Conservation (phyloP, 2,113 vertebrate genomes). For the Leptobrachium ailaonicum region DNA sequence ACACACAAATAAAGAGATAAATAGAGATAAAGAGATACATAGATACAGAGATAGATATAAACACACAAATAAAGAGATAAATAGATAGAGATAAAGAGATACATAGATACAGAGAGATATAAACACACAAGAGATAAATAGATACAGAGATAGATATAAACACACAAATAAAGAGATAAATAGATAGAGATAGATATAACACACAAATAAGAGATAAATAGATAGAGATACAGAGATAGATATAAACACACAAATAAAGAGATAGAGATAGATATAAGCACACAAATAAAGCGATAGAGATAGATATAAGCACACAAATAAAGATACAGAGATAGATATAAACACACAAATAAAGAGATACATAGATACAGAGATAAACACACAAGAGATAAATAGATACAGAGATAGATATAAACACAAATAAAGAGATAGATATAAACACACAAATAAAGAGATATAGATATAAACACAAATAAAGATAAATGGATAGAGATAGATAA, state of each 20-base stretch:
- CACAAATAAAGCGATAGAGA: background rate
- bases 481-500: background rate
- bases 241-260: too few relatives aligned
- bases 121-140: background rate
- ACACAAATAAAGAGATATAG: too few relatives aligned
- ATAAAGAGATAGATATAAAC: too few relatives aligned
- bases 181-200: background rate
- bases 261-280: background rate
- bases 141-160: background rate
- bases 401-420: too few relatives aligned
- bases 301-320: background rate
- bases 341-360: background rate
- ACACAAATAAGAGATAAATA: background rate
- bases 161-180: background rate
- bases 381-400: too few relatives aligned
- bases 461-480: background rate
- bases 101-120: background rate
- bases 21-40: too few relatives aligned
- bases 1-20: background rate
- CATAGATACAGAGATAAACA: too few relatives aligned
- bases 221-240: background rate
- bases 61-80: background rate
- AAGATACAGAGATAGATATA: background rate
- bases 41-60: background rate
- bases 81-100: background rate